Evolutionary conservation across 2,113 vertebrate genomes (phyloP).

Genomic region (Ceuthmochares aereus): DNA sequence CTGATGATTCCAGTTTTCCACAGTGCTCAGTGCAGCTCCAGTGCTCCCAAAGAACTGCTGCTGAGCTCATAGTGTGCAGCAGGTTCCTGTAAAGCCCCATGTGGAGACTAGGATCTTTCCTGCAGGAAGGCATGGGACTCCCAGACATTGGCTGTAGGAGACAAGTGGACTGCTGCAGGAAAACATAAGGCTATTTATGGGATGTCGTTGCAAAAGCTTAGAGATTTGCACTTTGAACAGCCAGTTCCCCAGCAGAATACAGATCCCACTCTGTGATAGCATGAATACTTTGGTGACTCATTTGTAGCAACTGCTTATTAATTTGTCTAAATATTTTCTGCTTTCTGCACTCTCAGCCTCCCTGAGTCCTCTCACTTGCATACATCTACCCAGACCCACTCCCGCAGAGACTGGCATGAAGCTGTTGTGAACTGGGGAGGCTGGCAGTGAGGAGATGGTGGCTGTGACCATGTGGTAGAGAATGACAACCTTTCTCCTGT

Average conservation of each 20-base stretch:
- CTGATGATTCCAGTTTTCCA: not conserved
- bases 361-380: not conserved
- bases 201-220: not conserved
- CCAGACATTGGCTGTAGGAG: not conserved
- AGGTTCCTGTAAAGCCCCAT: not conserved
- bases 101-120: not conserved
- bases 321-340: conserved; percentile 11
- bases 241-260: not conserved
- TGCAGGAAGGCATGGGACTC: not conserved
- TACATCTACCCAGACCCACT: not conserved
- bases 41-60: not conserved
- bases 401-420: not conserved
- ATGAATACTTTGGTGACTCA: not conserved
- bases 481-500: not conserved
- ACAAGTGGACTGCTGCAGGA: not conserved
- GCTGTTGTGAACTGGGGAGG: not conserved
- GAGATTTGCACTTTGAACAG: not conserved
- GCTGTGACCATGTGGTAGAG: not conserved
- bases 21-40: accelerated
- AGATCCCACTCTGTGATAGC: not conserved
- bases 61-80: not conserved
- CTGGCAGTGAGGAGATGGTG: not conserved
- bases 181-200: accelerated
- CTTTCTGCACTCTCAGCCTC: not conserved
- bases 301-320: not conserved